These are phyloP conservation scores for Pseudopleuronectes americanus DNA, from an alignment of 2,797 vertebrate genomes.

Conservation along the genomic window DNA sequence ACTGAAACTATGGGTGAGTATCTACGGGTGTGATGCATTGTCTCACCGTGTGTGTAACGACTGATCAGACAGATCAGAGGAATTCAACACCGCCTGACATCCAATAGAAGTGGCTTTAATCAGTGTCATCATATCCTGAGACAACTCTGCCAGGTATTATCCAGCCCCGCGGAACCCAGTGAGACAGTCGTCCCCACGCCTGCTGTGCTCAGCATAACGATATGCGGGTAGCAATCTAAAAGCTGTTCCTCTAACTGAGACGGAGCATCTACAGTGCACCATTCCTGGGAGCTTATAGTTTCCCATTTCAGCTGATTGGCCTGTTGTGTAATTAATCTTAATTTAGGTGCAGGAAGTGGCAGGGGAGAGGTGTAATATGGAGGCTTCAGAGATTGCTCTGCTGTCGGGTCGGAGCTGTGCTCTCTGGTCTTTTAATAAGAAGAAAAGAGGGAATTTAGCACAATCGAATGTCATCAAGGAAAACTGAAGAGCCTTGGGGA, in stretches of 20 bases:
- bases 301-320: conserved; percentile 72
- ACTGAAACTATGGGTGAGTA: too few relatives aligned
- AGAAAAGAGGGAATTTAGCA: conserved; percentile 43
- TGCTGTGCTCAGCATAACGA: conserved; percentile 71
- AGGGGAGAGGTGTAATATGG: conserved; percentile 47
- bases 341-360: conserved; percentile 63
- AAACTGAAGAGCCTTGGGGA: conserved; percentile 31
- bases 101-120: conserved; percentile 57
- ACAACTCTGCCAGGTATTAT: conserved; percentile 45
- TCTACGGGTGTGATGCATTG: background rate
- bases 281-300: conserved; percentile 69
- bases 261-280: conserved; percentile 58
- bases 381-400: conserved; percentile 56
- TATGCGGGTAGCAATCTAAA: conserved; percentile 68
- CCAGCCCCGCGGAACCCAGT: conserved; percentile 25
- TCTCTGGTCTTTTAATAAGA: conserved; percentile 52
- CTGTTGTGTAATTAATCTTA: conserved; percentile 80
- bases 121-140: conserved; percentile 52
- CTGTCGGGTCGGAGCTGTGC: conserved; percentile 56
- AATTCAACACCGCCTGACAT: conserved; percentile 28
- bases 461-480: conserved; percentile 47
- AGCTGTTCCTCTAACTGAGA: conserved; percentile 73
- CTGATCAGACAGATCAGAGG: conserved; percentile 42
- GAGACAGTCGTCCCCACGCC: conserved; percentile 48
- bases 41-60: conserved; percentile 8